These are phyloP conservation scores for Herminia tarsipennalis DNA, from an alignment of 2,888 invertebrate species.

Conservation along the genomic window DNA sequence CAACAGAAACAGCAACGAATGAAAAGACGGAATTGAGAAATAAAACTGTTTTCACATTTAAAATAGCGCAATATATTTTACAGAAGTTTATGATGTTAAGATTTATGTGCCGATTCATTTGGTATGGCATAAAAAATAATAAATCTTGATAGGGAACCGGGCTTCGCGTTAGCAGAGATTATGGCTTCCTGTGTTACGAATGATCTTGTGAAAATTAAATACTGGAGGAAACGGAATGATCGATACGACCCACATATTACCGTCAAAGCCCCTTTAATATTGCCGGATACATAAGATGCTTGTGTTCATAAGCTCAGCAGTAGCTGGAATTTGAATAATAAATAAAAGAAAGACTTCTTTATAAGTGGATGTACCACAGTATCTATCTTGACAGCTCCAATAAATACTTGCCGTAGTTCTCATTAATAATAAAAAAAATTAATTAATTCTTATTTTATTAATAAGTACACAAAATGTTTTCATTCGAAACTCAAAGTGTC, in stretches of 20 bases:
- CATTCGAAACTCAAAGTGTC: constrained; percentile 1
- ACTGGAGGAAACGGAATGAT: constrained; percentile 29
- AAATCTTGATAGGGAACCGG: constrained; percentile 61
- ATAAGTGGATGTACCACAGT: no score
- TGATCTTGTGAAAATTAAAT: constrained; percentile 49
- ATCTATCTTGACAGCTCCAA: no score
- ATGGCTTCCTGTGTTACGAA: constrained; percentile 55
- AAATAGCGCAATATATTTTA: constrained; percentile 68
- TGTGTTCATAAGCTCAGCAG: constrained; percentile 16
- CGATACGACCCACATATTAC: constrained; percentile 33
- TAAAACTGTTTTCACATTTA: constrained; percentile 71
- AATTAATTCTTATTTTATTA: no score
- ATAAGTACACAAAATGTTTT: constrained; percentile 2
- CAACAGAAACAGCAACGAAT: constrained; percentile 52
- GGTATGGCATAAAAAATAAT: constrained; percentile 59
- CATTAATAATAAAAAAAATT: no score
- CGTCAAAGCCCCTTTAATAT: constrained; percentile 19
- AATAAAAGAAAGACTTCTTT: constrained; percentile 1
- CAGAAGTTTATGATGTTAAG: constrained; percentile 64
- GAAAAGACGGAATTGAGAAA: constrained; percentile 67
- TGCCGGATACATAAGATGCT: constrained; percentile 28
- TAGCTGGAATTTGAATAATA: constrained; percentile 15
- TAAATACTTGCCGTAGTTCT: no score
- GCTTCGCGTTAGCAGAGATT: constrained; percentile 49
- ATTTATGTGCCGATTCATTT: constrained; percentile 63